Evolutionary conservation across 2,888 invertebrate species (phyloP), one percentile per base, ranked within the genome.

Genomic region (Pharmacophagus antenor): DNA sequence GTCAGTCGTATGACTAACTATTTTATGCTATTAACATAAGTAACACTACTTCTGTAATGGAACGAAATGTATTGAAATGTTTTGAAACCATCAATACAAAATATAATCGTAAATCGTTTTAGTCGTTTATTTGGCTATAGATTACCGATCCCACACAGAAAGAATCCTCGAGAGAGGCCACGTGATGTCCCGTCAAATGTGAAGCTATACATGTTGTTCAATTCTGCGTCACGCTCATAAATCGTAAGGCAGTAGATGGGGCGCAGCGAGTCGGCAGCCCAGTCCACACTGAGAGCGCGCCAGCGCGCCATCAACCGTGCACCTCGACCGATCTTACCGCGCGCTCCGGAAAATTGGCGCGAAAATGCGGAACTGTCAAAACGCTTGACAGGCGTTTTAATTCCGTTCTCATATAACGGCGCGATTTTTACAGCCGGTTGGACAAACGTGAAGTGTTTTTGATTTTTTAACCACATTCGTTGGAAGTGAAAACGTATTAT

Each of bases 291-390:
- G 80, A 83, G 81, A 80, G 74, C 79, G 80, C 83, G 82, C 80
- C 77, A 76, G 71, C 77, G 79, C 76, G 74, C 76, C 65, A 73
- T 73, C 71, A 74, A 68, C 71, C 71, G 69, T 68, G 72, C 72
- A 72, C 80, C 79, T 72, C 77, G 77, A 77, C 49, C 62, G 64
- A 56, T 60, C 62, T 58, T 61, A 63, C 65, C 70, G 70, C 82
- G 78, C 70, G 73, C 71, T 74, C 73, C 80, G 86, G 86, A 82
- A 88, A 88, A 88, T 85, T 87, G 82, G 84, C 88, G 88, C 88
- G 86, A 89, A 89, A 89, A 89, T 88, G 88, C 77, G 75, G 79
- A 84, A 79, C 76, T 79, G 81, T 80, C 83, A 82, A 76, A 76
- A 70, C 75, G 74, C 70, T 67, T 58, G 63, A 79, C 67, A 71